Evolutionary conservation across 2,797 vertebrate genomes (phyloP).

Genomic region (Muraenolepis orangiensis): DNA sequence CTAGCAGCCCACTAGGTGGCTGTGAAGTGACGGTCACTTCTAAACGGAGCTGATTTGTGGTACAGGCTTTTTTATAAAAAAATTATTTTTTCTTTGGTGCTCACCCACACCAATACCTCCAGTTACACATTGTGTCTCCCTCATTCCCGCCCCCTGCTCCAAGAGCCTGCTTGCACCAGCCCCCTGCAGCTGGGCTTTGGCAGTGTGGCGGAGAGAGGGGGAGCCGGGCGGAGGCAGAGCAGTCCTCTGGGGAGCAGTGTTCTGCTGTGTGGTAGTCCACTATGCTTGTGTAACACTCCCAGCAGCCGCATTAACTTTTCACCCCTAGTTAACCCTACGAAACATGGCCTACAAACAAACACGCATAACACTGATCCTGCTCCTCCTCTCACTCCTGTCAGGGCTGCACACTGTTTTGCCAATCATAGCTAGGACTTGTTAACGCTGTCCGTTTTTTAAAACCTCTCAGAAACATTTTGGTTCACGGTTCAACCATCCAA

Average conservation of each 20-base stretch:
- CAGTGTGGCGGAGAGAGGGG: slow-evolving; percentile 46
- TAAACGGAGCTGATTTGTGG: slow-evolving; percentile 2
- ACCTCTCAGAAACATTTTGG: too few species aligned
- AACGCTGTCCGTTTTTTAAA: background rate
- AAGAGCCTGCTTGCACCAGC: slow-evolving; percentile 25
- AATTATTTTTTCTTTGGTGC: too few species aligned
- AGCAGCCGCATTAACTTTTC: slow-evolving; percentile 65
- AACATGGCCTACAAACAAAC: slow-evolving; percentile 40
- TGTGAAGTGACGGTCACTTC: slow-evolving; percentile 44
- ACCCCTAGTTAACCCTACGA: slow-evolving; percentile 65
- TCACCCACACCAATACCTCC: background rate
- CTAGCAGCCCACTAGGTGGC: slow-evolving; percentile 62
- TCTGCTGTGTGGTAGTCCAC: slow-evolving; percentile 68
- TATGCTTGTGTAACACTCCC: slow-evolving; percentile 68
- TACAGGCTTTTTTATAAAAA: background rate
- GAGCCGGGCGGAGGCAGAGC: slow-evolving; percentile 47
- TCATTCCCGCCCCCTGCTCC: background rate
- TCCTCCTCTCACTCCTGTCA: slow-evolving; percentile 38
- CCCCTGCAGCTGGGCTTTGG: slow-evolving; percentile 42
- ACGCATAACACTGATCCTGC: slow-evolving; percentile 25
- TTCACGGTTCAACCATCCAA: too few species aligned
- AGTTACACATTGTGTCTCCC: background rate
- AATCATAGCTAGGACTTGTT: slow-evolving; percentile 44
- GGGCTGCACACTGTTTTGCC: slow-evolving; percentile 39
- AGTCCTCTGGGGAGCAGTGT: slow-evolving; percentile 67